phyloP scores from a whole-genome alignment of 2,888 invertebrate genomes.

The Carabus problematicus region DNA sequence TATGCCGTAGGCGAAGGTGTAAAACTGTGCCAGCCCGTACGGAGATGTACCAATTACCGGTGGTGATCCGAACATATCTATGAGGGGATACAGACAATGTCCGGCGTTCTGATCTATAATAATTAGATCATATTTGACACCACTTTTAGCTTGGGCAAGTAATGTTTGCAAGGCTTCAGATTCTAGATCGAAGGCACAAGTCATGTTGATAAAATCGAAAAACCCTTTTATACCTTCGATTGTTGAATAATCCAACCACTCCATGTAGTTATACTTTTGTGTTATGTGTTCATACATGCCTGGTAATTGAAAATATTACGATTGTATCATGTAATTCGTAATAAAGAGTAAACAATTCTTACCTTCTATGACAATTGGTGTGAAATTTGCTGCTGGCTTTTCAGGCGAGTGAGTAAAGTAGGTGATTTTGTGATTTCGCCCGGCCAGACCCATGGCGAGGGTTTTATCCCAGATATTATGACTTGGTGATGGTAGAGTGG shows the following conservation, averaged over 20 bases:
- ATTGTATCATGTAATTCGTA: background rate
- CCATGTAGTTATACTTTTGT: background rate
- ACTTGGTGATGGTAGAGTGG: conserved; percentile 6
- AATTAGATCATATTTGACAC: conserved; percentile 15
- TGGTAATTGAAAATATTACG: conserved; percentile 1
- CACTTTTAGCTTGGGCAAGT: background rate
- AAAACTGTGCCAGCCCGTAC: background rate
- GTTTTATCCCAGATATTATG: conserved; percentile 20
- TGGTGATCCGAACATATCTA: conserved; percentile 17
- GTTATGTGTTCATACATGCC: background rate
- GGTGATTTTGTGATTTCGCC: conserved; percentile 13
- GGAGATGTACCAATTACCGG: conserved; percentile 22
- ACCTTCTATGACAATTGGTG: conserved; percentile 15
- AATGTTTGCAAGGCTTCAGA: background rate
- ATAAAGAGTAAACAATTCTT: background rate
- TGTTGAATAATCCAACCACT: background rate
- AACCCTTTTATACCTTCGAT: background rate
- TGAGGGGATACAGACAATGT: conserved; percentile 22
- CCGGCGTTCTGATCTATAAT: conserved; percentile 18
- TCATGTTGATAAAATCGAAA: background rate
- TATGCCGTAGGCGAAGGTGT: conserved; percentile 1
- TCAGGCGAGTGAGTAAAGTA: conserved; percentile 1
- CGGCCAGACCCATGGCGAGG: conserved; percentile 16
- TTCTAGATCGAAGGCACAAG: conserved; percentile 1
- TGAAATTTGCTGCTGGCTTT: background rate